Conservation (phyloP, 2,113 vertebrate genomes). For the Mionectes macconnelli region DNA sequence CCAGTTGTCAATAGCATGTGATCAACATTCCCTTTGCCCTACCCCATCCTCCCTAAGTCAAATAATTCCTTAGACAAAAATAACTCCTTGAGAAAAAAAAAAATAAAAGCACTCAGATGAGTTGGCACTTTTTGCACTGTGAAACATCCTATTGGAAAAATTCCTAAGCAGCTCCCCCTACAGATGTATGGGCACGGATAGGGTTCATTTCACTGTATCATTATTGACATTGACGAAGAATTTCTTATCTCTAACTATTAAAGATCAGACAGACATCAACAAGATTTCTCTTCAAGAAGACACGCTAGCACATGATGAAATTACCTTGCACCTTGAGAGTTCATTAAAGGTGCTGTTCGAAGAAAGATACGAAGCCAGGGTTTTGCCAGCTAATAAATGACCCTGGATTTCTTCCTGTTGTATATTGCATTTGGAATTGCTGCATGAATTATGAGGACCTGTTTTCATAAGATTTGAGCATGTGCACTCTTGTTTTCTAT, state of each 20-base stretch:
- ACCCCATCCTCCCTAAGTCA: background rate
- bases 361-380: background rate
- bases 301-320: background rate
- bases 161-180: background rate
- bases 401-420: background rate
- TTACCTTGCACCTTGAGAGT: background rate
- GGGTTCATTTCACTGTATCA: background rate
- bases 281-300: background rate
- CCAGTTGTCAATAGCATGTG: background rate
- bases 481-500: background rate
- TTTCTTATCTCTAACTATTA: constrained; percentile 50
- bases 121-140: background rate
- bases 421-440: background rate
- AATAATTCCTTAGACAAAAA: background rate
- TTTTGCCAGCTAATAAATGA: constrained; percentile 1
- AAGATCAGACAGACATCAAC: constrained; percentile 35
- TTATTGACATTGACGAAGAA: constrained; percentile 6
- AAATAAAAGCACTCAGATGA: background rate
- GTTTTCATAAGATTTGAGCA: background rate
- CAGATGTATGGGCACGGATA: background rate
- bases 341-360: constrained; percentile 7
- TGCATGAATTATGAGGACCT: background rate
- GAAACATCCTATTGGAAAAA: background rate
- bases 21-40: background rate
- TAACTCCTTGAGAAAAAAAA: background rate